Conservation (phyloP, 2,113 vertebrate species). For the Dromiciops gliroides region DNA sequence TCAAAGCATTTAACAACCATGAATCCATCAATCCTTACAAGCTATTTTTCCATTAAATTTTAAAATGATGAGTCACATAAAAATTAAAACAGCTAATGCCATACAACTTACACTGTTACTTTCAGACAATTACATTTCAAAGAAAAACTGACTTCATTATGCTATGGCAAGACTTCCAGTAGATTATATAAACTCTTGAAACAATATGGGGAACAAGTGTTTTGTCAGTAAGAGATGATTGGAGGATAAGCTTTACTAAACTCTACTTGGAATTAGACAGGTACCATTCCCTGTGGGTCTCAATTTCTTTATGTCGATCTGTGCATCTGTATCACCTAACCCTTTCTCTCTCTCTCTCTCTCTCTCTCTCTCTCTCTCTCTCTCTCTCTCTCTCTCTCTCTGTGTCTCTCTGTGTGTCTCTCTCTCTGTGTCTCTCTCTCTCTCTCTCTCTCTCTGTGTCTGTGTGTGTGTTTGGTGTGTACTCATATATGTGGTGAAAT, state of each 20-base stretch:
- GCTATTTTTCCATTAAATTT: background rate
- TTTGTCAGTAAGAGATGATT: background rate
- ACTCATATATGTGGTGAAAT: no score
- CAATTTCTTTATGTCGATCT: background rate
- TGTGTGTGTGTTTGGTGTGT: background rate
- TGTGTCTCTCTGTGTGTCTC: no score
- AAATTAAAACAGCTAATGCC: background rate
- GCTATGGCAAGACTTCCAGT: background rate
- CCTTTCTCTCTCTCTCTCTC: no score
- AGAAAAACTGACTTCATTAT: background rate
- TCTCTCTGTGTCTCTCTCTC: no score
- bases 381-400: no score
- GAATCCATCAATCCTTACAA: background rate
- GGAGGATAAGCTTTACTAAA: rapidly evolving
- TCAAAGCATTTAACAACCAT: background rate
- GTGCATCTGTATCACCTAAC: background rate
- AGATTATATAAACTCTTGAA: background rate
- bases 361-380: no score
- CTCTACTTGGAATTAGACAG: rapidly evolving
- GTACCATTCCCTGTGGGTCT: background rate
- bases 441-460: no score
- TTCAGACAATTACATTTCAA: background rate
- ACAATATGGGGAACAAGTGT: rapidly evolving
- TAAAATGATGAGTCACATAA: background rate
- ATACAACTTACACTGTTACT: background rate